Base-by-base conservation (phyloP, 2,888 invertebrate species). In the Neoaliturus tenellus region DNA sequence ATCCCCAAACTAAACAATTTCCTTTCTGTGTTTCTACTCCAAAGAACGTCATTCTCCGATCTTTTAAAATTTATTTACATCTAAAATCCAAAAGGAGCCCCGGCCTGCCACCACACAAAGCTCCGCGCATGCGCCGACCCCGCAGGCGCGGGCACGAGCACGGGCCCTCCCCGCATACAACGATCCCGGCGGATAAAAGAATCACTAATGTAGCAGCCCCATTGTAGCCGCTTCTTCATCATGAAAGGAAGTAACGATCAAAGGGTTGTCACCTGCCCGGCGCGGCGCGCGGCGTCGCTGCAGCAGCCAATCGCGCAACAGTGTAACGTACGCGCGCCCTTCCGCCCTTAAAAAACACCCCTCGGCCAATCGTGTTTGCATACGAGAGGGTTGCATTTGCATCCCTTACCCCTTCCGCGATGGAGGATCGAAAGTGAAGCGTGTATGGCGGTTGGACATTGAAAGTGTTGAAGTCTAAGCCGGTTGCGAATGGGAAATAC, bases 161-260 rank as follows among this genome's bases (percentile, higher is more conserved):
- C 33, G 44, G 44, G 82, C n/a, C 28, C 28, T 25, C 0, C 67
- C 20, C 44, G 23, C n/a, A n/a, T n/a, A n/a, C n/a, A n/a, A n/a
- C 48, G 25, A 41, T n/a, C 81, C 20, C 28, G 28, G 10, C 28
- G 81, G 35, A 82, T 82, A 82, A 82, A 82, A 82, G 82, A 82
- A 82, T 82, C 33, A 71, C 71, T 82, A 82, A 82, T 82, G 82
- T 82, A 51, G 51, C 82, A 33, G 35, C n/a, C 33, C 82, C 23
- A 55, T 51, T 82, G 73, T 71, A 28, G 33, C 73, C 39, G n/a
- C 82, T 82, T 82, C 82, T 73, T 82, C 73, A 51, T 55, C 73
- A 82, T 82, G 55, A 82, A 82, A 82, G 73, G 82, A 71, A 71
- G 51, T 55, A 48, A n/a, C 41, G 81, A 44, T 25, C 55, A 62